Evolutionary conservation across 2,797 vertebrate species (phyloP).

Genomic region (Momotus momota): DNA sequence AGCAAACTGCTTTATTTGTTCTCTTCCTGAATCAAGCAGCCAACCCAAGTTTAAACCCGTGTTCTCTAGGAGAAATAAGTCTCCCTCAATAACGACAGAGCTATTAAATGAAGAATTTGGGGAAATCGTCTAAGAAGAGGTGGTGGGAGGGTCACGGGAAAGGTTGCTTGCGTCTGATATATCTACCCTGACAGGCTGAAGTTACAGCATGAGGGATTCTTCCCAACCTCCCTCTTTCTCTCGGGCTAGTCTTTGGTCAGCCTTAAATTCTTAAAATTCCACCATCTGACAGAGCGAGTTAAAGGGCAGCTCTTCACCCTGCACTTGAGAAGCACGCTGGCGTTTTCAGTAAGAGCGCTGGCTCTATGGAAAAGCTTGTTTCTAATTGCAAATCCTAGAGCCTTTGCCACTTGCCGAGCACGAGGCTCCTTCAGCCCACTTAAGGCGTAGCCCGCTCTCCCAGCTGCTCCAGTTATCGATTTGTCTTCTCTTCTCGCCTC

Average conservation of each 20-base stretch:
- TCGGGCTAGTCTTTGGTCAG: conserved; percentile 57
- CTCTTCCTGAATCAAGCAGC: not conserved
- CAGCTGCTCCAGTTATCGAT: not conserved
- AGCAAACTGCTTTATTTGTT: not conserved
- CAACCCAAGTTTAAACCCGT: not conserved
- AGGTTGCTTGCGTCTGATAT: conserved; percentile 69
- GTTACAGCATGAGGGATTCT: conserved; percentile 80
- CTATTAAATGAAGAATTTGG: not conserved
- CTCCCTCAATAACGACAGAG: not conserved
- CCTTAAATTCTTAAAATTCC: conserved; percentile 77
- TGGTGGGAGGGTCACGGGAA: conserved; percentile 82
- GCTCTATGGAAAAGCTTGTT: not conserved
- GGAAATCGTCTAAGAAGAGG: conserved; percentile 10
- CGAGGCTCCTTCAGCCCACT: not conserved
- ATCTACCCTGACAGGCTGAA: conserved; percentile 77
- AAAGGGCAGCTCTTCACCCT: conserved; percentile 48
- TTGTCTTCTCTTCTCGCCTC: not conserved
- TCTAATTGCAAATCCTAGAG: not conserved
- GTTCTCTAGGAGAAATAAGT: not conserved
- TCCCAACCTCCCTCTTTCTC: conserved; percentile 62
- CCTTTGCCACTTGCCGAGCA: not conserved
- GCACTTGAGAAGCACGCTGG: not conserved
- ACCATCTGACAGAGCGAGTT: conserved; percentile 43
- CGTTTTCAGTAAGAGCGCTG: not conserved
- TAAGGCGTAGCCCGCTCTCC: not conserved